Evolutionary conservation across 2,797 vertebrate genomes (phyloP), one percentile per base, ranked within the genome.

Genomic region (Aphelocoma californica): DNA sequence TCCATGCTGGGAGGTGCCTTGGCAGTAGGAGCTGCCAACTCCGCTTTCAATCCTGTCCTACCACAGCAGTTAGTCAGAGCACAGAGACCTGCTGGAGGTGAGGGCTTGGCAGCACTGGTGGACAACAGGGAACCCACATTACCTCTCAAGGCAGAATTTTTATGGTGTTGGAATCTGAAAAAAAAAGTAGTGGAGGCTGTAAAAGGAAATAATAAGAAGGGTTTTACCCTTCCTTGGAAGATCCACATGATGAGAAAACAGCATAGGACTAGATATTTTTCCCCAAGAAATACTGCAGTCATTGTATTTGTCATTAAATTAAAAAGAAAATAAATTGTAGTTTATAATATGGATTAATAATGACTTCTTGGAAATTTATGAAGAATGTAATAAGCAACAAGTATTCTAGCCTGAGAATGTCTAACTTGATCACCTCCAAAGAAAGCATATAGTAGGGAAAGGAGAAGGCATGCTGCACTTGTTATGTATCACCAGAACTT

Each of bases 41-140:
- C 9, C 4, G 4, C 7, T 66, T 4, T 2, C 11, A 42, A 6
- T 29, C 8, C 12, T 1, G 1, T 69, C 38, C 34, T 5, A 1
- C 18, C 1, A 2, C 21, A 42, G 17, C 8, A 4, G 9, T 7
- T 12, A 71, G 15, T 51, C 50, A 80, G 12, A 58, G 18, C 9
- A 9, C 24, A 8, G 64, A 78, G 67, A 56, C 13, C 81, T 92
- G 3, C 70, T 64, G 93, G 79, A 45, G 0, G 5, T 0, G 1
- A 6, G 3, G 7, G 0, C n/a, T 26, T 2, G 2, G 26, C 3
- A 18, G 19, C 18, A 54, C 29, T 10, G 2, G 11, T 8, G 4
- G 18, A 44, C 10, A 34, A 32, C 9, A 47, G 8, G 18, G 29
- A 75, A 44, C 5, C 20, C 2, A 5, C 9, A 9, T 8, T 44